Conservation (phyloP, 2,113 vertebrate species). For the Eleginops maclovinus region DNA sequence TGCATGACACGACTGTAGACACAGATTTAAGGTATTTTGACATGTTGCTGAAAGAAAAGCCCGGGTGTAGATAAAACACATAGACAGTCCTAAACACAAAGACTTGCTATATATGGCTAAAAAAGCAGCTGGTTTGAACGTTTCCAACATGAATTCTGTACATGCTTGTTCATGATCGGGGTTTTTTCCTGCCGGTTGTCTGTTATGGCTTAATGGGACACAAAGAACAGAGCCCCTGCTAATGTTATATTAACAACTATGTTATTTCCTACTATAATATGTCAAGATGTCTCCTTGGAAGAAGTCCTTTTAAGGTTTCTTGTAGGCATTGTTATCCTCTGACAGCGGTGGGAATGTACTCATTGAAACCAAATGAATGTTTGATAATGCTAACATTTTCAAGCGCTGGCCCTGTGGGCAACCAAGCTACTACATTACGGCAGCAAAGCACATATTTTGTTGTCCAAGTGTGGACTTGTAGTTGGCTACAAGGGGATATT, state of each 20-base stretch:
- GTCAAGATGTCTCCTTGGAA: background rate
- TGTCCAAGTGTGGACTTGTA: too few species aligned
- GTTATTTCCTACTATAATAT: background rate
- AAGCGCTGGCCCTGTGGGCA: too few species aligned
- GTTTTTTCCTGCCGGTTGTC: background rate
- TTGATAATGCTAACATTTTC: too few species aligned
- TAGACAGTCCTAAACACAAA: background rate
- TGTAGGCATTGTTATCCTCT: background rate
- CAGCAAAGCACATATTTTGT: too few species aligned
- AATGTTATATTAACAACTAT: background rate
- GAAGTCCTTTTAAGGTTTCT: background rate
- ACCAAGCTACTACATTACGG: too few species aligned
- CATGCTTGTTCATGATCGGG: background rate
- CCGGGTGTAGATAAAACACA: background rate
- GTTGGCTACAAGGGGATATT: too few species aligned
- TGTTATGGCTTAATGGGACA: background rate
- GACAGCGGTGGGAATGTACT: background rate
- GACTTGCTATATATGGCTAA: too few species aligned
- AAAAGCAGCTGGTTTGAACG: background rate
- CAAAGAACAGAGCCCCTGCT: background rate
- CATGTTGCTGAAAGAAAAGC: background rate
- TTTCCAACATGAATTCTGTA: background rate
- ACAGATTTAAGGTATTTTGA: constrained; percentile 1
- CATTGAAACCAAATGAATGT: background rate
- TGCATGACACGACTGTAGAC: background rate